Evolutionary conservation across 2,797 vertebrate species (phyloP).

Genomic region (Babyrousa celebensis): DNA sequence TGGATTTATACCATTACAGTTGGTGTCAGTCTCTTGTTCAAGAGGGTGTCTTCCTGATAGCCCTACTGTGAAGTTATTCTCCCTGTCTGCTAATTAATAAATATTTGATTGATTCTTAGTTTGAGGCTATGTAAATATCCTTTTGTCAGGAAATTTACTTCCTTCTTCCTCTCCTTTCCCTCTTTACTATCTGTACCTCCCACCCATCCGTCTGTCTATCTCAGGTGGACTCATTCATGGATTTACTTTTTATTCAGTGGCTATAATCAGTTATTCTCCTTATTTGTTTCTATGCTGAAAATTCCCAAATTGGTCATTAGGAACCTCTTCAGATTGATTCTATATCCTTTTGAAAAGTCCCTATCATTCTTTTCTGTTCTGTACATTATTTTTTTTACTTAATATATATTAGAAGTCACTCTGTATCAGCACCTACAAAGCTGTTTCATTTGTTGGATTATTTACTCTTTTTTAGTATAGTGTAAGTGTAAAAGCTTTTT

Average conservation of each 20-base stretch:
- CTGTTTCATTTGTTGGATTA: neutral
- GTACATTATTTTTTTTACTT: neutral
- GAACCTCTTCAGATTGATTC: neutral
- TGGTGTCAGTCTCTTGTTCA: neutral
- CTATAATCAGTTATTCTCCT: neutral
- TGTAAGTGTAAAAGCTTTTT: neutral
- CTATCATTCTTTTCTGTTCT: neutral
- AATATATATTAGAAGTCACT: neutral
- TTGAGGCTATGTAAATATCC: neutral
- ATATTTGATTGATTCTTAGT: constrained; percentile 21
- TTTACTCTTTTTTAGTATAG: neutral
- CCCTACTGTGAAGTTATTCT: neutral
- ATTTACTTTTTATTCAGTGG: neutral
- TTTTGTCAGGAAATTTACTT: neutral
- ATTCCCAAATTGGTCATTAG: neutral
- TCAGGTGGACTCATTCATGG: neutral
- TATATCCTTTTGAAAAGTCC: constrained; percentile 19
- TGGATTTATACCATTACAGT: neutral
- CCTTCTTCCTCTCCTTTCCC: neutral
- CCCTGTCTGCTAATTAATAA: neutral
- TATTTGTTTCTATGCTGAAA: neutral
- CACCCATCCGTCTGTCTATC: neutral
- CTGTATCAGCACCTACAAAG: neutral
- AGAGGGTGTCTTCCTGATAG: neutral
- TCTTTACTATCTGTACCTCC: neutral